Percentiles rank a stretch among this genome's conserved stretches.
Conservation (phyloP, 2,888 invertebrate species). For the Nyleta sp. region DNA sequence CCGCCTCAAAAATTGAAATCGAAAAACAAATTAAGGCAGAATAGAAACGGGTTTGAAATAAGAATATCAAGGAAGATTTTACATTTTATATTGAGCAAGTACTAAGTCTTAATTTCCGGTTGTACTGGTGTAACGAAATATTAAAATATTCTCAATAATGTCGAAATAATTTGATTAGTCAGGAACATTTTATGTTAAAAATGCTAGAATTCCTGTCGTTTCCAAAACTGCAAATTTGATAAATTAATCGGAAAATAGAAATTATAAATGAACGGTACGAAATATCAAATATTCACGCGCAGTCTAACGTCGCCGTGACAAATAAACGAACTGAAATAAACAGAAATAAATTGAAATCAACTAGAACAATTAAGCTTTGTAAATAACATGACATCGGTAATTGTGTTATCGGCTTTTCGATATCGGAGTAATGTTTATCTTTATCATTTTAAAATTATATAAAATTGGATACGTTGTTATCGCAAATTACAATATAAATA, state of each 20-base stretch:
- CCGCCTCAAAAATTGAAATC: no score
- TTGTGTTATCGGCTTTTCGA: conserved; percentile 2
- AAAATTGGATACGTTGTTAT: not conserved
- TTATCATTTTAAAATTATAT: not conserved
- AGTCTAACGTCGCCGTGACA: not conserved
- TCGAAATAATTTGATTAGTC: no score
- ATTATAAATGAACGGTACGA: not conserved
- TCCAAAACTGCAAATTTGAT: no score
- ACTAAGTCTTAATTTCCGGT: no score
- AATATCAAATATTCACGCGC: conserved; percentile 3
- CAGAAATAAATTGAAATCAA: conserved; percentile 16
- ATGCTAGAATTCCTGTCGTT: no score
- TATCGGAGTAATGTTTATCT: not conserved
- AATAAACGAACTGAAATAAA: conserved; percentile 8
- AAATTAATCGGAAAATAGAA: not conserved
- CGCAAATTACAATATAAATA: not conserved
- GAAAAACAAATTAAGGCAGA: no score
- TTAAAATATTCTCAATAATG: no score
- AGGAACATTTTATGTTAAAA: no score
- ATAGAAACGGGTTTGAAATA: no score
- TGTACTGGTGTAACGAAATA: no score
- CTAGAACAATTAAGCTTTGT: conserved; percentile 12
- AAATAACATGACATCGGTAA: conserved; percentile 4
- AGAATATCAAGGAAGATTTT: no score
- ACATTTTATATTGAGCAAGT: no score